Evolutionary conservation across 2,888 invertebrate genomes (phyloP).

Genomic region (Microctonus hyperodae): DNA sequence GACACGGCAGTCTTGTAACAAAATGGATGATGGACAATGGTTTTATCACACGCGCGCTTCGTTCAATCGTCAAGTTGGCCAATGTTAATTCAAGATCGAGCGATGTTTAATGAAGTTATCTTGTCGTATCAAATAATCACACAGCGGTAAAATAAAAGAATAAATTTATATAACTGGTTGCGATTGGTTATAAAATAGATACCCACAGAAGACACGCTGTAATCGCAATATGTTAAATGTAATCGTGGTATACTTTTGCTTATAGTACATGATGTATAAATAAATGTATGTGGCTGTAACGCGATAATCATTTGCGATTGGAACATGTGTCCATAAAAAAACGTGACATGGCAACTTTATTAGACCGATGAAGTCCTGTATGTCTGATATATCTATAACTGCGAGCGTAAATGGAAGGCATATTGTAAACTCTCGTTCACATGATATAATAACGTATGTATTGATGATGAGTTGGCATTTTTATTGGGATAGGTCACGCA

Average conservation of each 20-base stretch:
- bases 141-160: not conserved
- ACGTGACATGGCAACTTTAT: constrained; percentile 38
- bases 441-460: no score
- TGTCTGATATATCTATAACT: not conserved
- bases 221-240: not conserved
- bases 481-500: constrained; percentile 42
- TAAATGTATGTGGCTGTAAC: not conserved
- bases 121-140: constrained; percentile 8
- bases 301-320: constrained; percentile 3
- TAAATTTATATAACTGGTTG: not conserved
- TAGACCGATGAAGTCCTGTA: constrained; percentile 7
- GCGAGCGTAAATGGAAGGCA: not conserved
- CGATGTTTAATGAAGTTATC: constrained; percentile 12
- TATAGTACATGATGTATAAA: not conserved
- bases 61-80: not conserved
- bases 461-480: constrained; percentile 41
- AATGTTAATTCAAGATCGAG: not conserved
- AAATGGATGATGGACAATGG: not conserved
- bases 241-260: not conserved
- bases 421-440: constrained; percentile 12
- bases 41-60: not conserved
- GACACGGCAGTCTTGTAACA: not conserved
- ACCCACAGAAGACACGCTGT: not conserved
- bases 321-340: constrained; percentile 22
- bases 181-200: not conserved